Conservation (phyloP, 2,888 invertebrate species). For the Prosapia bicincta region DNA sequence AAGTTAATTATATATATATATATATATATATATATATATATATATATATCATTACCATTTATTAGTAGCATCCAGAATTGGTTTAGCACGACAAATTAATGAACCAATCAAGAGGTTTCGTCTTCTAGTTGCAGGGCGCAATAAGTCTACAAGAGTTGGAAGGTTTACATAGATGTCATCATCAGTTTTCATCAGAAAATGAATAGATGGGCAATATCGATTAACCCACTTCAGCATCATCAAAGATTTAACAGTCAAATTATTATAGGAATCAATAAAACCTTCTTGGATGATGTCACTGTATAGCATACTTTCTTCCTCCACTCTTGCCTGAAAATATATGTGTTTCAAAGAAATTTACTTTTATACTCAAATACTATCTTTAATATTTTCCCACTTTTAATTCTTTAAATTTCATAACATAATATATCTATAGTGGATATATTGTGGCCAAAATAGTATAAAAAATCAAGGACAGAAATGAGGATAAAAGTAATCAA, state of each 20-base stretch:
- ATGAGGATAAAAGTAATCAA: no score
- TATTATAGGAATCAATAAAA: slow-evolving; percentile 81
- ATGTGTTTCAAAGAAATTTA: no score
- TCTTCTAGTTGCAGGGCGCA: slow-evolving; percentile 42
- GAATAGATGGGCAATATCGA: slow-evolving; percentile 58
- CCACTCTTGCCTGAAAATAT: slow-evolving; percentile 59
- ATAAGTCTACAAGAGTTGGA: slow-evolving; percentile 55
- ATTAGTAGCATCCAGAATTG: slow-evolving; percentile 66
- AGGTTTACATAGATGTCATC: slow-evolving; percentile 85
- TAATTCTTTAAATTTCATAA: no score
- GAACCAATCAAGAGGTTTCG: slow-evolving; percentile 61
- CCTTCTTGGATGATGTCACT: slow-evolving; percentile 80
- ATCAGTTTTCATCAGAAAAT: slow-evolving; percentile 78
- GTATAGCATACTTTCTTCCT: slow-evolving; percentile 62
- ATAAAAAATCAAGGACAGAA: no score
- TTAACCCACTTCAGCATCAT: slow-evolving; percentile 81
- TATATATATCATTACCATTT: slow-evolving; percentile 68
- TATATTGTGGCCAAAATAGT: no score
- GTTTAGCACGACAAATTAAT: slow-evolving; percentile 73
- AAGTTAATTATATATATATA: no score
- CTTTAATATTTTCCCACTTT: no score
- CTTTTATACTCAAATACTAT: no score
- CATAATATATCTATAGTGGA: no score
- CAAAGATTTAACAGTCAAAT: slow-evolving; percentile 79
- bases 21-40: not conserved